phyloP scores from a whole-genome alignment of 1,140 invertebrate species.

The Olivierus martensii region DNA sequence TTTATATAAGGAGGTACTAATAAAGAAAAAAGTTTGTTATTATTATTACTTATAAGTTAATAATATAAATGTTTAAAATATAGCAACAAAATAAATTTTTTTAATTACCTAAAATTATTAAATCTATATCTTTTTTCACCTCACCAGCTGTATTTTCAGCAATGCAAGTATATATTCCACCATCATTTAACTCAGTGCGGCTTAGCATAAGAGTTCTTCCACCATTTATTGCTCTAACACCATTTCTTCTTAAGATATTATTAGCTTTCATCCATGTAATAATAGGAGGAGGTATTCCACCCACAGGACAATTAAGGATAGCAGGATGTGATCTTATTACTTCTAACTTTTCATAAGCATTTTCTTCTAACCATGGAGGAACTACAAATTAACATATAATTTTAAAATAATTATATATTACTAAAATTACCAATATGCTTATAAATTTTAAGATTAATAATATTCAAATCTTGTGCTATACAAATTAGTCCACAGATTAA shows the following conservation, averaged over 20 bases:
- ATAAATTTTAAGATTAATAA: too few species aligned
- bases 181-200: constrained; percentile 2
- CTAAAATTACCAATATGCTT: too few species aligned
- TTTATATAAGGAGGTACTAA: too few species aligned
- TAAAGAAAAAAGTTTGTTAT: background rate
- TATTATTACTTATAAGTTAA: too few species aligned
- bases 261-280: constrained; percentile 18
- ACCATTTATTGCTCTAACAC: constrained; percentile 2
- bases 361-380: background rate
- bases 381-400: background rate
- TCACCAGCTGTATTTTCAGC: constrained; percentile 72
- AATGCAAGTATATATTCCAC: constrained; percentile 57
- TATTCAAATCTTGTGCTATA: too few species aligned
- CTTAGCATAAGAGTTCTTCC: constrained; percentile 4
- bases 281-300: constrained; percentile 7
- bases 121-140: constrained; percentile 51
- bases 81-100: too few species aligned
- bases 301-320: constrained; percentile 4
- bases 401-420: background rate
- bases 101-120: constrained; percentile 54
- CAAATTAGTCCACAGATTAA: too few species aligned
- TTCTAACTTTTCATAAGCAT: background rate
- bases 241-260: constrained; percentile 1
- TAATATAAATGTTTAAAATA: too few species aligned
- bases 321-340: background rate